phyloP scores from a whole-genome alignment of 2,888 invertebrate species.

The Yponomeuta cagnagella region DNA sequence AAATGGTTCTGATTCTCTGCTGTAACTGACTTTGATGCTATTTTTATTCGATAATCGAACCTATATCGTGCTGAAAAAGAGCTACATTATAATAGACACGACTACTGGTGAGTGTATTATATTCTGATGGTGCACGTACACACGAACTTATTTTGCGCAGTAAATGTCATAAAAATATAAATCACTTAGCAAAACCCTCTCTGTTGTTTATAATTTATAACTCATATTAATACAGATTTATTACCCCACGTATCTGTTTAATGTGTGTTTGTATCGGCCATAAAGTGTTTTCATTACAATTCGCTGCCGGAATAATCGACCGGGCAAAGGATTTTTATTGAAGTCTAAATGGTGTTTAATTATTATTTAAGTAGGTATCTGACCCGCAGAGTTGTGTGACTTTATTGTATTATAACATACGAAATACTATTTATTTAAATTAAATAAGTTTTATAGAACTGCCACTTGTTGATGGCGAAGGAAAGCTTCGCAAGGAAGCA shows the following conservation, averaged over 20 bases:
- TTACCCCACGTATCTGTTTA: constrained; percentile 60
- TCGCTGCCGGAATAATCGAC: neutral
- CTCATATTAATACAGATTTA: constrained; percentile 65
- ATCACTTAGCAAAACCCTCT: constrained; percentile 52
- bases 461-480: too few relatives aligned
- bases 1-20: too few relatives aligned
- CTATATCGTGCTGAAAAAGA: too few relatives aligned
- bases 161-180: constrained; percentile 42
- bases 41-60: too few relatives aligned
- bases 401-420: neutral
- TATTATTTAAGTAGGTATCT: neutral
- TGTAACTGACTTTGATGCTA: too few relatives aligned
- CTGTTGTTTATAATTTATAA: constrained; percentile 50
- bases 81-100: too few relatives aligned
- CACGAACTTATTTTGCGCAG: too few relatives aligned
- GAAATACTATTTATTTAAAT: too few relatives aligned
- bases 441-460: too few relatives aligned
- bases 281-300: constrained; percentile 53
- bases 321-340: constrained; percentile 40
- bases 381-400: neutral
- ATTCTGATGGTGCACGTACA: too few relatives aligned
- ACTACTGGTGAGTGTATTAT: too few relatives aligned
- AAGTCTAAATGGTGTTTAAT: constrained; percentile 38
- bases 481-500: too few relatives aligned
- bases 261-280: constrained; percentile 34